Base-by-base conservation (phyloP, 1,140 invertebrate genomes). In the Palaemon carinicauda region DNA sequence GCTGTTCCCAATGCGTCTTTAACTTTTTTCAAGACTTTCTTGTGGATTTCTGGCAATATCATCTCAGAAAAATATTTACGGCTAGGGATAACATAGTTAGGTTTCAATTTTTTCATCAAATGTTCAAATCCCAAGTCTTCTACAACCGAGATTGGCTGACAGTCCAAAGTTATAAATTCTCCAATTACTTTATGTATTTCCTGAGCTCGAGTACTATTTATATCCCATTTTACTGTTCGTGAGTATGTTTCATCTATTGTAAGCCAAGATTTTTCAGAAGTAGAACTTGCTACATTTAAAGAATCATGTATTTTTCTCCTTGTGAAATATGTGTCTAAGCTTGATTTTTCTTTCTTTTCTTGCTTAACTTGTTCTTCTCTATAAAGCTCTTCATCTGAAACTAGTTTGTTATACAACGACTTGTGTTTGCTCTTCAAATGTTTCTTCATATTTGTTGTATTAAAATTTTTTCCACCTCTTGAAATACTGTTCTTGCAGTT, bases 81-180 rank as follows among this genome's bases (percentile, higher is more conserved):
- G 14, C 29, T 41, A 33, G 89, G 89, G 19, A 90, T 31, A 15
- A 87, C 17, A 88, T 89, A 90, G 19, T 77, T 82, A 17, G 87
- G 87, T 83, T 90, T 87, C 17, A 89, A 31, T 41, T 24, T 33
- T 51, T 89, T 21, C 15, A 90, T 73, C 73, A 90, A 81, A 54
- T 86, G 24, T 75, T 73, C 80, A 73, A 90, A 90, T 19, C 89
- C 87, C 27, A n/a, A 41, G 60, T 87, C 86, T 80, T 90, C 88
- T 21, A 90, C 86, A 60, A 90, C 71, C 15, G 80, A 88, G 81
- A 71, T 90, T 27, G 88, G 88, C 77, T 89, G 82, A 73, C 89
- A 89, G 77, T 90, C 88, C 51, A 87, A 60, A 31, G 87, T 87
- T 14, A 90, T 88, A 54, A 90, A 65, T 87, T 87, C 65, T 19